phyloP scores from a whole-genome alignment of 1,140 invertebrate genomes.

The Platyscapa corneri region DNA sequence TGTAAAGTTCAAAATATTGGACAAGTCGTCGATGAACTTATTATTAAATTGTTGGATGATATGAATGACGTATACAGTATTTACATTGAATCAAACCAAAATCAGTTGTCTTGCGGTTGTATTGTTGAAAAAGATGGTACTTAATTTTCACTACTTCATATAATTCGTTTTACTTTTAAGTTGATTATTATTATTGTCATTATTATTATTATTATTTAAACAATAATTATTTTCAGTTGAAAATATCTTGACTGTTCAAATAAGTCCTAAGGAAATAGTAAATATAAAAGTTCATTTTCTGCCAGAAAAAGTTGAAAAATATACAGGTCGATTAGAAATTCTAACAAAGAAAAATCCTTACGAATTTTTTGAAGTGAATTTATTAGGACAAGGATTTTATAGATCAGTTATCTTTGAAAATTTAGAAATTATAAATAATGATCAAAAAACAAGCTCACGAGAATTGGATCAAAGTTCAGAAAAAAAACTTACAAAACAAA shows the following conservation, averaged over 20 bases:
- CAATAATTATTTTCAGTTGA: not conserved
- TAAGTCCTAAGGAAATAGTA: slow-evolving; percentile 46
- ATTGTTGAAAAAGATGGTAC: slow-evolving; percentile 3
- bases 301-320: slow-evolving; percentile 50
- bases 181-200: not conserved
- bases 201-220: not conserved
- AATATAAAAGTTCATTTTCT: slow-evolving; percentile 55
- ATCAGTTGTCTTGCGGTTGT: not conserved
- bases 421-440: slow-evolving; percentile 50
- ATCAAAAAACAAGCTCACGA: not conserved
- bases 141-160: not conserved
- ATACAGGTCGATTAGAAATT: slow-evolving; percentile 53
- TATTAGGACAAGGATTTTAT: slow-evolving; percentile 59
- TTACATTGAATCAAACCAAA: not conserved
- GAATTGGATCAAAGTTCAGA: not conserved
- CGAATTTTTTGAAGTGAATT: slow-evolving; percentile 56
- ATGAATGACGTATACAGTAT: slow-evolving; percentile 38
- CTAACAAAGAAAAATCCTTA: slow-evolving; percentile 63
- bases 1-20: slow-evolving; percentile 61
- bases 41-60: slow-evolving; percentile 58
- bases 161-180: not conserved
- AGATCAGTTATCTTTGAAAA: slow-evolving; percentile 60
- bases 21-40: slow-evolving; percentile 57
- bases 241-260: slow-evolving; percentile 12
- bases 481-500: not conserved